Evolutionary conservation across 2,888 invertebrate genomes (phyloP).

Genomic region (Xanthorhoe spadicearia): DNA sequence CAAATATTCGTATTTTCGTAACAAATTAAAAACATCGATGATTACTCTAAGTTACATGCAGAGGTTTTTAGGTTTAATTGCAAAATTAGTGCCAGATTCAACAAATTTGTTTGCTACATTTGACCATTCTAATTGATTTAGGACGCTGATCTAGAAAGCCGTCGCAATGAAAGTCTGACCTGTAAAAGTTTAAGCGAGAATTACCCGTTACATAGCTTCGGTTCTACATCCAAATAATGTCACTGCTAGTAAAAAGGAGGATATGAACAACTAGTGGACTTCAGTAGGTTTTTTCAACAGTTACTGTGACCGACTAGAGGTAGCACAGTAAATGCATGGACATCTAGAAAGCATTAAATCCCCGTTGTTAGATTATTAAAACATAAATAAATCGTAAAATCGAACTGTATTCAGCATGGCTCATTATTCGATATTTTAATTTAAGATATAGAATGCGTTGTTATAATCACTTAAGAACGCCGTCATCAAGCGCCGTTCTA

Average conservation of each 20-base stretch:
- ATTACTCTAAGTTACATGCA: no score
- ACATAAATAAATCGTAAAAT: neutral
- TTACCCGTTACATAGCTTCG: slow-evolving; percentile 1
- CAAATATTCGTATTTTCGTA: no score
- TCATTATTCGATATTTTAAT: no score
- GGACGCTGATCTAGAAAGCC: slow-evolving; percentile 17
- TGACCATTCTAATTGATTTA: slow-evolving; percentile 8
- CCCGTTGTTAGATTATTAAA: neutral
- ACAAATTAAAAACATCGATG: no score
- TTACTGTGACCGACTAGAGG: neutral
- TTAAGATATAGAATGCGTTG: no score
- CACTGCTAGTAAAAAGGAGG: neutral
- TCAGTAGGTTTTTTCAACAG: neutral
- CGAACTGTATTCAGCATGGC: neutral
- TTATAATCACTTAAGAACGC: no score
- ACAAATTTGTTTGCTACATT: slow-evolving; percentile 5
- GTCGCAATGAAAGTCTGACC: slow-evolving; percentile 13
- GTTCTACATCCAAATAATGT: neutral
- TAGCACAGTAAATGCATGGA: neutral
- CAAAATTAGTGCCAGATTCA: neutral
- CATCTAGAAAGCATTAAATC: neutral
- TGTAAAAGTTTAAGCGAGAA: slow-evolving; percentile 6
- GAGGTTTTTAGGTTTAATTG: neutral
- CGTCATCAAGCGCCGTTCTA: no score
- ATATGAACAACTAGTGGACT: neutral